phyloP scores from a whole-genome alignment of 1,140 invertebrate species.

The Saccostrea cuccullata region DNA sequence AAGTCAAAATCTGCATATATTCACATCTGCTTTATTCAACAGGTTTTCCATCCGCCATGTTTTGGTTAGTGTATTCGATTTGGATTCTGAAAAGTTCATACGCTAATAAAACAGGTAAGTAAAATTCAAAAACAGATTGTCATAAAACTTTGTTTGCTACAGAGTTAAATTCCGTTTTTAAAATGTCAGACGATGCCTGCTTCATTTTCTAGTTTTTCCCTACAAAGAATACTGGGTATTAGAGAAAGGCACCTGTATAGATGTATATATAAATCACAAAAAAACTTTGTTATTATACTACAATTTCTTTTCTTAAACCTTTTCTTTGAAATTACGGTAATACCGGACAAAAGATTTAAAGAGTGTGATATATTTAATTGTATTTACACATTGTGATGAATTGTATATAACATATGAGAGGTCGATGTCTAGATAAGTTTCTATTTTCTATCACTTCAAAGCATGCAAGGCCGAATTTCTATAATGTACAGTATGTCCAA shows the following conservation, averaged over 20 bases:
- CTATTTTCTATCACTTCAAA: neutral
- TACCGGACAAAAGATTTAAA: neutral
- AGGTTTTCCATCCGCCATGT: conserved; percentile 23
- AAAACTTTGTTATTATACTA: neutral
- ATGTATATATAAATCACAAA: neutral
- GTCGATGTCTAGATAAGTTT: neutral
- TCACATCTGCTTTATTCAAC: conserved; percentile 8
- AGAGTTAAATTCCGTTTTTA: neutral
- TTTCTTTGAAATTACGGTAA: neutral
- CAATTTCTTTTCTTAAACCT: neutral
- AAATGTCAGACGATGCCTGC: neutral
- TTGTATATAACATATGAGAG: neutral
- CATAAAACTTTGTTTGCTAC: conserved; percentile 8
- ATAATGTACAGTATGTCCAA: neutral
- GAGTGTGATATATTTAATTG: neutral
- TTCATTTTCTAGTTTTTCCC: neutral
- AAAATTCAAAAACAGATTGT: neutral
- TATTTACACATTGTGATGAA: neutral
- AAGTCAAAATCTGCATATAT: neutral
- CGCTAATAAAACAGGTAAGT: conserved; percentile 18
- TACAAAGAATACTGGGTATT: neutral
- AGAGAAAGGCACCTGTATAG: neutral
- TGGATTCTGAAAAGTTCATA: conserved; percentile 11
- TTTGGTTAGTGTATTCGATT: conserved; percentile 25
- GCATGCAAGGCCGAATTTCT: neutral